Percentiles rank a stretch among this genome's conserved stretches.
These are phyloP conservation scores for Pseudochirops corinnae DNA, from an alignment of 2,797 vertebrate species.

Conservation along the genomic window DNA sequence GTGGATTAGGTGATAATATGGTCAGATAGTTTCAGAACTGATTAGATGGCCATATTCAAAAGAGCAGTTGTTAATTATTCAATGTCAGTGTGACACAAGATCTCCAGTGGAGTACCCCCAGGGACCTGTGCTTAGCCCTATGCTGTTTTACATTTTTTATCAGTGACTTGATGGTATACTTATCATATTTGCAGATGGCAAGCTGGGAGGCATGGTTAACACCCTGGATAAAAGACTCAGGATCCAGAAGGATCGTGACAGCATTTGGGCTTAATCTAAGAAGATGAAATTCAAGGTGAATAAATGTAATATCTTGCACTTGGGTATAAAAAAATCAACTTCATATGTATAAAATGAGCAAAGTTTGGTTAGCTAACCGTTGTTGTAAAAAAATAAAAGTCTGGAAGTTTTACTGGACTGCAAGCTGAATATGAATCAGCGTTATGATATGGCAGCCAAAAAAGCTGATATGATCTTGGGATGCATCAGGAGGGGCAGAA, in stretches of 20 bases:
- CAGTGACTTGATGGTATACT: neutral
- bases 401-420: neutral
- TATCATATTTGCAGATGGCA: neutral
- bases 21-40: neutral
- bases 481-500: neutral
- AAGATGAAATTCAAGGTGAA: neutral
- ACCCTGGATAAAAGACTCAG: neutral
- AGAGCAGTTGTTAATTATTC: neutral
- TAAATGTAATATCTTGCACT: neutral
- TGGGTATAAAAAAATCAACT: neutral
- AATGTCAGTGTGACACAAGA: neutral
- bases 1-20: neutral
- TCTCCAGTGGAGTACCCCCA: neutral
- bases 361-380: neutral
- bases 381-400: neutral
- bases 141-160: conserved; percentile 3
- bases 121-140: neutral
- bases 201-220: neutral
- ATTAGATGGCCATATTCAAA: neutral
- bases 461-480: neutral
- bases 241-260: neutral
- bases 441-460: neutral
- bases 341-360: neutral
- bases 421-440: neutral
- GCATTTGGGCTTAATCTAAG: neutral